These are phyloP conservation scores for Cranoglanis bouderius DNA, from an alignment of 2,113 vertebrate genomes.

Conservation along the genomic window DNA sequence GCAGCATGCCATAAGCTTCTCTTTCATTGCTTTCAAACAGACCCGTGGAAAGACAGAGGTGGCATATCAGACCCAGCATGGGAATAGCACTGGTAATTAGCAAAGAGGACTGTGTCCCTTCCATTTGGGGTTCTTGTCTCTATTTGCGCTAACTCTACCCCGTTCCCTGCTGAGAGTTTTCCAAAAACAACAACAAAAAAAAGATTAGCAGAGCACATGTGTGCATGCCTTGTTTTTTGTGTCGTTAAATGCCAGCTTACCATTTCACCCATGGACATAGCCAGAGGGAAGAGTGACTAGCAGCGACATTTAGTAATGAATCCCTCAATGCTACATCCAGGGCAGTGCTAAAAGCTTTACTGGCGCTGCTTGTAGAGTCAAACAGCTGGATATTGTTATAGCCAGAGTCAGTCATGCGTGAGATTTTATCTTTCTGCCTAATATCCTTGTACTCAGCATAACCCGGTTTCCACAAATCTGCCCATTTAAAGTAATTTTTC, in stretches of 20 bases:
- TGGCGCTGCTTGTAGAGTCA: slow-evolving; percentile 1
- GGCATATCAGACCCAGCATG: slow-evolving; percentile 42
- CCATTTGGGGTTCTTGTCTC: slow-evolving; percentile 36
- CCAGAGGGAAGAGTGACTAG: background rate
- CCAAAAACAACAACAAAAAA: slow-evolving; percentile 35
- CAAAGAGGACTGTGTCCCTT: slow-evolving; percentile 39
- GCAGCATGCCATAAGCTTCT: slow-evolving; percentile 41
- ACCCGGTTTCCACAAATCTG: background rate
- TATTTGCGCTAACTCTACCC: slow-evolving; percentile 29
- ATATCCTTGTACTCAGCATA: background rate
- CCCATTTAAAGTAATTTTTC: background rate
- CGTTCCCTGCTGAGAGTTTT: slow-evolving; percentile 29
- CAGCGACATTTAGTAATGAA: background rate
- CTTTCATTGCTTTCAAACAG: slow-evolving; percentile 25
- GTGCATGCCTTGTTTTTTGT: slow-evolving; percentile 39
- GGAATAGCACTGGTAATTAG: slow-evolving; percentile 60
- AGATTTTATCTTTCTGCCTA: slow-evolving; percentile 6
- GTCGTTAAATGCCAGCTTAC: slow-evolving; percentile 38
- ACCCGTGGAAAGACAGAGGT: slow-evolving; percentile 1
- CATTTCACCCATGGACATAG: slow-evolving; percentile 36
- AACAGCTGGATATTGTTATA: slow-evolving; percentile 26
- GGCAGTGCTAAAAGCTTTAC: slow-evolving; percentile 29
- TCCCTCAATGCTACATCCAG: slow-evolving; percentile 12
- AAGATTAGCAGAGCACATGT: slow-evolving; percentile 46
- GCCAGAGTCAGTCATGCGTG: background rate